phyloP scores from a whole-genome alignment of 1,140 invertebrate species.

The Heliconius hewitsoni region DNA sequence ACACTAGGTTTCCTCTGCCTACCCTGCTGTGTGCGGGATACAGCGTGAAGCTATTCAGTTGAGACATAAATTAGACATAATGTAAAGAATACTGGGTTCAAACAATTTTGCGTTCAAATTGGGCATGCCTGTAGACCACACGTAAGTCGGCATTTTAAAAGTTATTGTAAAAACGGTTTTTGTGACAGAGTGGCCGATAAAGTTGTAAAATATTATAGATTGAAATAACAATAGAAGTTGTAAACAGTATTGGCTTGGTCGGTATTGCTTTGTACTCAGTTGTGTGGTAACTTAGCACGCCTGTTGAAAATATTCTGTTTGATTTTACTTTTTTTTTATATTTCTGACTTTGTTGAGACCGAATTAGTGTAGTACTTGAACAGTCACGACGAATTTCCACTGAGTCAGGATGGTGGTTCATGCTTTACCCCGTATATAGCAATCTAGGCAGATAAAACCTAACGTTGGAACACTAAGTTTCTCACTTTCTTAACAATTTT shows the following conservation, averaged over 20 bases:
- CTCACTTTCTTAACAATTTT: neutral
- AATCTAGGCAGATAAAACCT: too few relatives aligned
- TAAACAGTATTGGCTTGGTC: slow-evolving; percentile 59
- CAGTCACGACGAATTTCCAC: too few relatives aligned
- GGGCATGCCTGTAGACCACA: slow-evolving; percentile 47
- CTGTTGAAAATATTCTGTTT: neutral
- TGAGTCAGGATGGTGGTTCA: too few relatives aligned
- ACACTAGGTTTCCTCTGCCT: too few relatives aligned
- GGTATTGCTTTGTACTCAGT: neutral
- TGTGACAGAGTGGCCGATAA: slow-evolving; percentile 53
- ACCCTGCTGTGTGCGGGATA: too few relatives aligned
- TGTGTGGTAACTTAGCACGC: neutral
- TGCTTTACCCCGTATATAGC: too few relatives aligned
- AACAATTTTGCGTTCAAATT: slow-evolving; percentile 44
- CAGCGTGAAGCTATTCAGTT: neutral
- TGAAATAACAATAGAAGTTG: slow-evolving; percentile 47
- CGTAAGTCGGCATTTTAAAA: slow-evolving; percentile 39
- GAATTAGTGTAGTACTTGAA: neutral
- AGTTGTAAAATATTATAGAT: slow-evolving; percentile 55
- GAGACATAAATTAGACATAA: neutral
- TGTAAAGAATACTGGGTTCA: neutral
- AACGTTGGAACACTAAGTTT: too few relatives aligned
- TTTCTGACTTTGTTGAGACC: neutral
- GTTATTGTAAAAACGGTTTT: slow-evolving; percentile 28
- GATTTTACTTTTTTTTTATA: neutral